phyloP scores from a whole-genome alignment of 2,797 vertebrate genomes.

The Ctenochaetus hawaiiensis region DNA sequence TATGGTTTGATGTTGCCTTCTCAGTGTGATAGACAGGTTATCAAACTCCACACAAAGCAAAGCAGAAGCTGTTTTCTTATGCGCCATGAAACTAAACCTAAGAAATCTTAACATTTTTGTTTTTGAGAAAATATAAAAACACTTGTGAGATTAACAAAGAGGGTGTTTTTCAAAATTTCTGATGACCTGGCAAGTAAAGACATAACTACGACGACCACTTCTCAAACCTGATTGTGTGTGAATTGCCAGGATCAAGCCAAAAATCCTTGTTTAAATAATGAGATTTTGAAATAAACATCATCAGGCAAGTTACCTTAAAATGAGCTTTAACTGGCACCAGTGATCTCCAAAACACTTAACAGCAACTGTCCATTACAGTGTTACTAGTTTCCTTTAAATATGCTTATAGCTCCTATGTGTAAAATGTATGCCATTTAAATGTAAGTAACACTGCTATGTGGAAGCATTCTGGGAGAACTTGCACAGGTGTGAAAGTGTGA shows the following conservation, averaged over 20 bases:
- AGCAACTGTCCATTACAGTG: not conserved
- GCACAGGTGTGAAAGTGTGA: slow-evolving; percentile 14
- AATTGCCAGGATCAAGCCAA: not conserved
- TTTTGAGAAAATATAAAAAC: not conserved
- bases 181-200: not conserved
- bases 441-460: not conserved
- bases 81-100: not conserved
- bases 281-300: not conserved
- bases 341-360: not conserved
- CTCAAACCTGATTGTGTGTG: not conserved
- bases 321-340: not conserved
- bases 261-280: not conserved
- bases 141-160: not conserved
- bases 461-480: slow-evolving; percentile 7
- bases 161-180: not conserved
- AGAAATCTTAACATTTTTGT: not conserved
- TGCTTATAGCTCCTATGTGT: not conserved
- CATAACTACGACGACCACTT: not conserved
- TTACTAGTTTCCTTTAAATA: not conserved
- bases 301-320: not conserved
- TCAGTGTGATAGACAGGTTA: slow-evolving; percentile 61
- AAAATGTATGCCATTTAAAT: slow-evolving; percentile 2
- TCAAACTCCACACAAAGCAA: slow-evolving; percentile 80
- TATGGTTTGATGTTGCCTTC: slow-evolving; percentile 70
- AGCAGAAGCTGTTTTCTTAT: slow-evolving; percentile 66